Percentiles rank a stretch among this genome's conserved stretches.
phyloP scores from a whole-genome alignment of 2,113 vertebrate species.

The Callithrix jacchus region DNA sequence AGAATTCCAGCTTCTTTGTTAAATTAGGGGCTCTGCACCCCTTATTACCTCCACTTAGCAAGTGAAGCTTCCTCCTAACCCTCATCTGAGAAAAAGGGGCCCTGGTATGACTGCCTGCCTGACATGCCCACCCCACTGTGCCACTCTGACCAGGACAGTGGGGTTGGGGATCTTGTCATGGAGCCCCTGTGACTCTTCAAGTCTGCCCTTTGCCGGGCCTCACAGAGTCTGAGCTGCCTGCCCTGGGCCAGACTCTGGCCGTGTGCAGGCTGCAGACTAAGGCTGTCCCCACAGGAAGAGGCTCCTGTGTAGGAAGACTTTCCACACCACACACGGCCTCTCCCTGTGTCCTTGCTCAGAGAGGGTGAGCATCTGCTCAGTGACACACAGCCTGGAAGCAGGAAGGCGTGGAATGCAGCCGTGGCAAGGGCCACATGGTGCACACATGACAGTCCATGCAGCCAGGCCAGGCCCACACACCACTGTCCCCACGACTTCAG shows the following conservation, averaged over 20 bases:
- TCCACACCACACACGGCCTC: background rate
- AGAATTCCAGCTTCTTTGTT: background rate
- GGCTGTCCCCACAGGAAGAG: background rate
- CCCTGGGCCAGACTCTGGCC: background rate
- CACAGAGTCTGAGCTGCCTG: background rate
- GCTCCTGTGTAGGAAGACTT: background rate
- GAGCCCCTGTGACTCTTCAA: background rate
- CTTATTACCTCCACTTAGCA: background rate
- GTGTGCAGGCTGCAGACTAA: background rate
- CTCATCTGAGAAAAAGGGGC: background rate
- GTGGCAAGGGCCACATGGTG: background rate
- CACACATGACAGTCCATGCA: background rate
- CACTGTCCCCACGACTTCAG: fast-evolving
- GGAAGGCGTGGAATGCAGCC: background rate
- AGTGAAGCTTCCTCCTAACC: background rate
- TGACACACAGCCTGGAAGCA: background rate
- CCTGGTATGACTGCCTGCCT: background rate
- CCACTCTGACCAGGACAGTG: background rate
- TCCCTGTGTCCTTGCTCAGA: background rate
- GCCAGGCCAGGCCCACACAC: background rate
- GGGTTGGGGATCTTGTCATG: background rate
- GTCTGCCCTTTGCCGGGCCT: background rate
- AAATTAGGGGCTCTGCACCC: background rate
- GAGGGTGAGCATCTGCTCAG: background rate
- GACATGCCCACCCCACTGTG: background rate